These are phyloP conservation scores for Netelia melanura DNA, from an alignment of 2,888 invertebrate species.

Conservation along the genomic window DNA sequence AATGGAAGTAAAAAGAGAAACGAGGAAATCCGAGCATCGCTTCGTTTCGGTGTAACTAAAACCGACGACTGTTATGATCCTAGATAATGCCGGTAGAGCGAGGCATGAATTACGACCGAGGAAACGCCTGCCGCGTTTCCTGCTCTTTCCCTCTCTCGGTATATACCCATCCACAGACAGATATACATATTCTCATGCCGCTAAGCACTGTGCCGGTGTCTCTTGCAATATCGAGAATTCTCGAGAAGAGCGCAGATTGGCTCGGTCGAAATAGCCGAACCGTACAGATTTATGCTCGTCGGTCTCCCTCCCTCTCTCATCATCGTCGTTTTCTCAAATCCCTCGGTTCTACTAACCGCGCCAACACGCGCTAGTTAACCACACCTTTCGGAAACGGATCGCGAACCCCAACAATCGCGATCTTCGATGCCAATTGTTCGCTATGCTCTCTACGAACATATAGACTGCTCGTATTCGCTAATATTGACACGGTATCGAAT, in stretches of 20 bases:
- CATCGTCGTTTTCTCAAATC: slow-evolving; percentile 46
- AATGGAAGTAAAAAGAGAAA: slow-evolving; percentile 6
- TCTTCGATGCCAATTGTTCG: slow-evolving; percentile 44
- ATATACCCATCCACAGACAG: not conserved
- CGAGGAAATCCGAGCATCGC: slow-evolving; percentile 38
- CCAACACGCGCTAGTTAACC: slow-evolving; percentile 36
- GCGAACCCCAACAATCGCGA: slow-evolving; percentile 31
- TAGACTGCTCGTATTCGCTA: too few relatives aligned
- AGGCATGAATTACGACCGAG: slow-evolving; percentile 57
- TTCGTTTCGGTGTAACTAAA: slow-evolving; percentile 56
- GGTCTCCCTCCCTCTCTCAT: slow-evolving; percentile 26
- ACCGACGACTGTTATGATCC: slow-evolving; percentile 61
- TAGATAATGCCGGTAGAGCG: slow-evolving; percentile 55
- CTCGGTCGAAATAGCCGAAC: slow-evolving; percentile 54
- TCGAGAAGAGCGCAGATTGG: slow-evolving; percentile 58
- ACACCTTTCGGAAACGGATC: slow-evolving; percentile 24
- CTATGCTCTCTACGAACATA: too few relatives aligned
- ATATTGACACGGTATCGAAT: too few relatives aligned
- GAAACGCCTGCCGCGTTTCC: slow-evolving; percentile 50
- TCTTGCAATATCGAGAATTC: slow-evolving; percentile 30
- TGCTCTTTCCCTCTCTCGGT: not conserved
- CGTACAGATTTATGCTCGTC: slow-evolving; percentile 55
- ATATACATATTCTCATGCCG: slow-evolving; percentile 20
- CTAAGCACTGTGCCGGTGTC: slow-evolving; percentile 20
- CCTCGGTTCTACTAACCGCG: slow-evolving; percentile 13